phyloP scores from a whole-genome alignment of 2,888 invertebrate species.

The Aquatica leii region DNA sequence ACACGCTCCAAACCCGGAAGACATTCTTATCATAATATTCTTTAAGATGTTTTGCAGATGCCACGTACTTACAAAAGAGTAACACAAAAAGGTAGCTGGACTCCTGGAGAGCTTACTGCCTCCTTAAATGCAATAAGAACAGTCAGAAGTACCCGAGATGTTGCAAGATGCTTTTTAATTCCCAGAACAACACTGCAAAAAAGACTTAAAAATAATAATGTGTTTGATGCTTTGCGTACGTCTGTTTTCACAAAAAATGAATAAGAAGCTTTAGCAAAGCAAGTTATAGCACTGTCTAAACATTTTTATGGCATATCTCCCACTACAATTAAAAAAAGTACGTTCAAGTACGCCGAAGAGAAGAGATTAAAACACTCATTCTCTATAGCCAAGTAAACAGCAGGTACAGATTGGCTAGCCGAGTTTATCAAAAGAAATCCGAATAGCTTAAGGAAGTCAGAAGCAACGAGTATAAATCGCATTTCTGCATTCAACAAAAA shows the following conservation, averaged over 20 bases:
- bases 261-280: background rate
- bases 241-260: no score
- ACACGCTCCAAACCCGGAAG: no score
- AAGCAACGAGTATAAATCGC: background rate
- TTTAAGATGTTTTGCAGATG: background rate
- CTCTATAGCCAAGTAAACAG: background rate
- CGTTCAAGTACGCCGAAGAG: background rate
- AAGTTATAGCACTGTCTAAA: background rate
- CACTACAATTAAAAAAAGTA: background rate
- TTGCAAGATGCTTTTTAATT: background rate
- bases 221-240: no score
- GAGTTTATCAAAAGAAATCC: background rate
- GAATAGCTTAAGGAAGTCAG: no score
- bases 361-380: background rate
- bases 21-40: no score
- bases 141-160: background rate
- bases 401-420: background rate
- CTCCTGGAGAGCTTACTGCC: background rate
- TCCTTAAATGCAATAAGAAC: background rate
- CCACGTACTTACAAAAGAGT: background rate
- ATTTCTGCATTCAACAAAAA: constrained; percentile 1
- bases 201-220: background rate
- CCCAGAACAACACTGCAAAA: background rate
- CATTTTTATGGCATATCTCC: background rate
- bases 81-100: background rate